A percentile compares a stretch with the other conserved stretches of the same genome.
phyloP scores from a whole-genome alignment of 2,113 vertebrate genomes.

The Eulemur rufifrons region DNA sequence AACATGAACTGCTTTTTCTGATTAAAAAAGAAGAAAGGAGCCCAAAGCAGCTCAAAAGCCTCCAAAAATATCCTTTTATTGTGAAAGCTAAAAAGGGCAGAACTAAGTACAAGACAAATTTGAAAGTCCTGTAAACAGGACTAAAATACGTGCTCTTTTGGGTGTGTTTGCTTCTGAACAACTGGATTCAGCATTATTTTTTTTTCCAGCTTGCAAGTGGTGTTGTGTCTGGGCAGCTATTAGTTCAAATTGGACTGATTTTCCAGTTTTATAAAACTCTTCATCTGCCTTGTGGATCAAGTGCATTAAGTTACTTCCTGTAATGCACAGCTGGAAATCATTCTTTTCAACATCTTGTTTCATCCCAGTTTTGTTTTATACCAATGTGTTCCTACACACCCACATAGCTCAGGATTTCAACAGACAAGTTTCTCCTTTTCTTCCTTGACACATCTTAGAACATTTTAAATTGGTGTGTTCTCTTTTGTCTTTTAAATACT shows the following conservation, averaged over 20 bases:
- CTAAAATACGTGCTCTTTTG: slow-evolving; percentile 14
- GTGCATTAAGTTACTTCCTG: slow-evolving; percentile 79
- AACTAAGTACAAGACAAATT: not conserved
- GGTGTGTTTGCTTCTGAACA: slow-evolving; percentile 67
- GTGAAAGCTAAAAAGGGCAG: slow-evolving; percentile 29
- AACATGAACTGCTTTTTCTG: not conserved
- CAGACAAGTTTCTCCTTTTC: slow-evolving; percentile 74
- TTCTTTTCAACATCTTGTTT: slow-evolving; percentile 84
- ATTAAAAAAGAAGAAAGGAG: not conserved
- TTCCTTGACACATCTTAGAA: slow-evolving; percentile 79
- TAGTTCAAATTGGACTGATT: slow-evolving; percentile 81
- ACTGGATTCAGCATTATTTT: slow-evolving; percentile 55
- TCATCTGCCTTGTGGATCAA: slow-evolving; percentile 79
- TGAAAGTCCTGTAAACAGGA: slow-evolving; percentile 21
- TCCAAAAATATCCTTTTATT: slow-evolving; percentile 21
- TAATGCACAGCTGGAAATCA: slow-evolving; percentile 84
- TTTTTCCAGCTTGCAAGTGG: slow-evolving; percentile 35
- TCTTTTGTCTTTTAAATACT: slow-evolving; percentile 81
- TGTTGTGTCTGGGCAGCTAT: slow-evolving; percentile 80
- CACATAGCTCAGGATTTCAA: slow-evolving; percentile 69
- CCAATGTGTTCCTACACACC: slow-evolving; percentile 79
- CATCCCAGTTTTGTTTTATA: slow-evolving; percentile 81
- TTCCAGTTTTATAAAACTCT: slow-evolving; percentile 80
- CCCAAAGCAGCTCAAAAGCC: not conserved
- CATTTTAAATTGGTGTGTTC: slow-evolving; percentile 80